phyloP scores from a whole-genome alignment of 2,797 vertebrate species.

The Microctenopoma stevenorrisi region DNA sequence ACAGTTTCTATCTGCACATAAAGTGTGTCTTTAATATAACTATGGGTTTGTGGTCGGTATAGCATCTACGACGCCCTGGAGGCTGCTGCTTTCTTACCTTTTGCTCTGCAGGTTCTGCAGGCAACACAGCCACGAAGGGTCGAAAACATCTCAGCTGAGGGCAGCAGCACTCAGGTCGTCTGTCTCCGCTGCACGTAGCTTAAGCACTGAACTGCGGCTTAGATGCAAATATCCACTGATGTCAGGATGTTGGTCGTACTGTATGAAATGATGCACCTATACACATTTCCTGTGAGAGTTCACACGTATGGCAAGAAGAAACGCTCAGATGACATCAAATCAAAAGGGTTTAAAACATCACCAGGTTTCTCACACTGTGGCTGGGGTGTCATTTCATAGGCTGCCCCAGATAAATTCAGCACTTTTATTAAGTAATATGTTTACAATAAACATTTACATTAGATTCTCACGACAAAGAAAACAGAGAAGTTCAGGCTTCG shows the following conservation, averaged over 20 bases:
- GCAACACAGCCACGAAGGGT: background rate
- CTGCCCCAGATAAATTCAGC: too few species aligned
- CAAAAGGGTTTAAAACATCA: too few species aligned
- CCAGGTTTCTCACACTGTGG: too few species aligned
- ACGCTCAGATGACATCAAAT: background rate
- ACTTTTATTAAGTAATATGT: too few species aligned
- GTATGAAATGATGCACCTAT: background rate
- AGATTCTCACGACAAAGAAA: background rate
- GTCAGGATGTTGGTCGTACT: conserved; percentile 35
- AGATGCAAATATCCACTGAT: background rate
- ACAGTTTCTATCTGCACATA: too few species aligned
- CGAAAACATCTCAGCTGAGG: conserved; percentile 16
- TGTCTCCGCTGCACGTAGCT: background rate
- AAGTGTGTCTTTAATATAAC: too few species aligned
- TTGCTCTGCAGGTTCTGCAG: background rate
- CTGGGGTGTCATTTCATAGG: too few species aligned
- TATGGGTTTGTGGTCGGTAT: too few species aligned
- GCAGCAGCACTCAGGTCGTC: background rate
- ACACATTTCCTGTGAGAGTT: conserved; percentile 17
- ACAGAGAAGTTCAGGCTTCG: background rate
- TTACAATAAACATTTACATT: too few species aligned
- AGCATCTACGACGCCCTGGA: too few species aligned
- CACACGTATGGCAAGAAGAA: background rate
- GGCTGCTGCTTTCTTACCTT: conserved; percentile 20
- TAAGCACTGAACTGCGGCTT: background rate